phyloP scores from a whole-genome alignment of 2,797 vertebrate species.

The Loriculus beryllinus region DNA sequence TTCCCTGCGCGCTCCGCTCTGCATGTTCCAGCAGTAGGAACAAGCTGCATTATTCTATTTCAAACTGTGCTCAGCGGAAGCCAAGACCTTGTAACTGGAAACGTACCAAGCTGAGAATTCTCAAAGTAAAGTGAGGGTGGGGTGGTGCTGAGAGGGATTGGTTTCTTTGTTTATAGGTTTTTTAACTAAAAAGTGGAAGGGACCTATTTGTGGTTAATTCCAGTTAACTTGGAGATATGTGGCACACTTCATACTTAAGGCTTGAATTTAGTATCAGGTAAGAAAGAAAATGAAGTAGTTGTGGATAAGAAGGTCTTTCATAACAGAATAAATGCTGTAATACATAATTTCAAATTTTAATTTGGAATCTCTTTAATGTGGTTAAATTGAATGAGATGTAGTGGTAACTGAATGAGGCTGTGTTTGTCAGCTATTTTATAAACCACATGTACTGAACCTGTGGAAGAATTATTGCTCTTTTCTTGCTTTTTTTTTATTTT shows the following conservation, averaged over 20 bases:
- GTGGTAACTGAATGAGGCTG: neutral
- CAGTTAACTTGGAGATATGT: neutral
- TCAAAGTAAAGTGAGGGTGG: slow-evolving; percentile 66
- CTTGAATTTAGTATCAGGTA: neutral
- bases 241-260: neutral
- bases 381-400: neutral
- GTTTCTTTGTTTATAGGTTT: slow-evolving; percentile 4
- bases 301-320: neutral
- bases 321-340: neutral
- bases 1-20: slow-evolving; percentile 69
- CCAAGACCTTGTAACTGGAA: slow-evolving; percentile 79
- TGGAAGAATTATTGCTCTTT: neutral
- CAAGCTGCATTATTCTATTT: slow-evolving; percentile 78
- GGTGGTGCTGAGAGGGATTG: slow-evolving; percentile 53
- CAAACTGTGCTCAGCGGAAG: slow-evolving; percentile 79
- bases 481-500: neutral
- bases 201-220: neutral
- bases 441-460: neutral
- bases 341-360: neutral
- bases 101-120: slow-evolving; percentile 69
- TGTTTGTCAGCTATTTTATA: neutral
- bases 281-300: neutral
- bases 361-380: neutral
- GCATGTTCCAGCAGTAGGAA: slow-evolving; percentile 74
- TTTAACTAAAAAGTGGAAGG: neutral